Conservation (phyloP, 2,113 vertebrate species). For the Callaeas wilsoni region DNA sequence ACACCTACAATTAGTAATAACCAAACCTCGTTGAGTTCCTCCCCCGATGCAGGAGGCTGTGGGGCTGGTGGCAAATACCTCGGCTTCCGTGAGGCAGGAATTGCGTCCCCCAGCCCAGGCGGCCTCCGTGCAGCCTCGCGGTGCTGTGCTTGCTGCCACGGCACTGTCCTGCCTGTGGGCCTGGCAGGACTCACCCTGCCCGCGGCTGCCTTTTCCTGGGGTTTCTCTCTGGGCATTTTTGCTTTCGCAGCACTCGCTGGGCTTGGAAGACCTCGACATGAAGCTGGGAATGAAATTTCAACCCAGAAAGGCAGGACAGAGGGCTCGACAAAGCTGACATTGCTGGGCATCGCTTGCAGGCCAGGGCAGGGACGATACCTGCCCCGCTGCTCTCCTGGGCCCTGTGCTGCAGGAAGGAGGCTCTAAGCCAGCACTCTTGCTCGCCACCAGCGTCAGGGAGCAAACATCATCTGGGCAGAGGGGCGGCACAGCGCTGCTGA, state of each 20-base stretch:
- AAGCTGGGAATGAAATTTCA: not conserved
- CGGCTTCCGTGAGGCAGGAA: not conserved
- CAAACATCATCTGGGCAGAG: fast-evolving
- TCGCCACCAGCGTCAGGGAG: not conserved
- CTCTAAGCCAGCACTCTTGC: fast-evolving
- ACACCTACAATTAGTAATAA: not conserved
- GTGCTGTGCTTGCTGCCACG: fast-evolving
- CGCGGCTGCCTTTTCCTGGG: not conserved
- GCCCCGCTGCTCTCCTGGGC: not conserved
- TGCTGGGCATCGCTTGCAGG: fast-evolving
- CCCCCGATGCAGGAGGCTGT: fast-evolving
- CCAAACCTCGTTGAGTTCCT: fast-evolving
- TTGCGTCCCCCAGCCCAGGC: not conserved
- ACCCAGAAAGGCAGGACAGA: not conserved
- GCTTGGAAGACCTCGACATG: not conserved
- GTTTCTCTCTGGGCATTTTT: not conserved
- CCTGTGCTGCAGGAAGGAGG: not conserved
- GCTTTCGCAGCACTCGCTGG: not conserved
- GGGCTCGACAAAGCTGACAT: fast-evolving
- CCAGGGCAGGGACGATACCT: fast-evolving
- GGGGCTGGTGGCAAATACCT: not conserved
- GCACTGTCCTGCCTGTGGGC: fast-evolving
- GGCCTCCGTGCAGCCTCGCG: fast-evolving
- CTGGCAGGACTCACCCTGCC: not conserved
- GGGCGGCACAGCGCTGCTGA: too few relatives aligned